Percentiles rank a stretch among this genome's conserved stretches.
phyloP scores from a whole-genome alignment of 2,888 invertebrate species.

The Euplagia quadripunctaria region DNA sequence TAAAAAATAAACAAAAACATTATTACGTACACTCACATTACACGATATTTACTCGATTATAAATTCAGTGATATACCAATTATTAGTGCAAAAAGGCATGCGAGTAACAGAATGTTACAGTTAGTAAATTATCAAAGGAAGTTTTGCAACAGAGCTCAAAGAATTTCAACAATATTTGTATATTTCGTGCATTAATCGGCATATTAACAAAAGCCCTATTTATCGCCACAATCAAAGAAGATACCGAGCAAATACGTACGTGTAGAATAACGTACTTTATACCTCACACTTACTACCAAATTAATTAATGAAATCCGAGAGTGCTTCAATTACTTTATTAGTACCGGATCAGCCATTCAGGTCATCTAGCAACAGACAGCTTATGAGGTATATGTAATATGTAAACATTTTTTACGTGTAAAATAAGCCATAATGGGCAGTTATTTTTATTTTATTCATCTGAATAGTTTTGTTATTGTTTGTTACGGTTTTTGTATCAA shows the following conservation, averaged over 20 bases:
- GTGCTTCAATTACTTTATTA: neutral
- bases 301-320: neutral
- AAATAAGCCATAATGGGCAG: neutral
- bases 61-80: neutral
- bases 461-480: no score
- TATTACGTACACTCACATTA: neutral
- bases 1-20: neutral
- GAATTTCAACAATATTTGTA: slow-evolving; percentile 10
- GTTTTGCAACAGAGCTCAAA: slow-evolving; percentile 13
- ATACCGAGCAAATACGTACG: neutral
- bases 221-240: neutral
- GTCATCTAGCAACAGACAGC: neutral
- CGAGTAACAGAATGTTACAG: neutral
- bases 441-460: neutral
- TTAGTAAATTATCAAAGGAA: slow-evolving; percentile 11
- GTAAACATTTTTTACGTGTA: neutral
- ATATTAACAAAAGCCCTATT: neutral
- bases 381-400: neutral
- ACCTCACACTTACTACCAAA: neutral
- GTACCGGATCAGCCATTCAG: neutral
- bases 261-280: neutral
- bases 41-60: neutral
- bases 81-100: neutral
- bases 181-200: neutral
- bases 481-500: no score